A percentile compares a stretch with the other conserved stretches of the same genome.
Conservation (phyloP, 2,888 invertebrate genomes). For the Cheilosia vulpina region DNA sequence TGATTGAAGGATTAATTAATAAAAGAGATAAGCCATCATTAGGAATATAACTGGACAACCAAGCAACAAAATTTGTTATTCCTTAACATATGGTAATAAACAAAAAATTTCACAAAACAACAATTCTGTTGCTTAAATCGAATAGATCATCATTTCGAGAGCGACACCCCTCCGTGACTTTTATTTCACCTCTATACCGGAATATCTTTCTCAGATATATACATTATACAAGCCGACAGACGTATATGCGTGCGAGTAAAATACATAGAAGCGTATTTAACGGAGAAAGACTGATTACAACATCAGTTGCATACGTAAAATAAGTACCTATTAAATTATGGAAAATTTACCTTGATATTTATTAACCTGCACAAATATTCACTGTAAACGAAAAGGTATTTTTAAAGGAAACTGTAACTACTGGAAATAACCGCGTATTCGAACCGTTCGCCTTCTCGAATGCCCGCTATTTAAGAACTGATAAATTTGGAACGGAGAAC, state of each 20-base stretch:
- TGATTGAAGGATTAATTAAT: conserved; percentile 5
- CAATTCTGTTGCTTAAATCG: neutral
- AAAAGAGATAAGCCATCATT: neutral
- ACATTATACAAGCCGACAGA: conserved; percentile 13
- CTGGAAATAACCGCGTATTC: conserved; percentile 49
- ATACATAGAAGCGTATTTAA: conserved; percentile 3
- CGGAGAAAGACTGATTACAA: neutral
- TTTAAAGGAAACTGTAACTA: conserved; percentile 34
- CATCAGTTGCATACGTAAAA: neutral
- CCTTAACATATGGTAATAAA: conserved; percentile 12
- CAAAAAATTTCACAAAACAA: conserved; percentile 10
- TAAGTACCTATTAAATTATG: neutral
- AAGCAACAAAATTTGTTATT: neutral
- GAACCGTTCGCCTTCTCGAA: conserved; percentile 31
- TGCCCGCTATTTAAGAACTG: conserved; percentile 62
- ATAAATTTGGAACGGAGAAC: conserved; percentile 46
- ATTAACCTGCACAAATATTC: conserved; percentile 33
- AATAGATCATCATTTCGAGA: conserved; percentile 35
- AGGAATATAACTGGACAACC: neutral
- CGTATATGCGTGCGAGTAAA: neutral
- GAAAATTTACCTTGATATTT: conserved; percentile 60
- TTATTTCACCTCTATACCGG: conserved; percentile 74
- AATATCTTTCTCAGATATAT: conserved; percentile 54
- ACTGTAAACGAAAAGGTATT: conserved; percentile 20
- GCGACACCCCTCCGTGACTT: conserved; percentile 65